phyloP scores from a whole-genome alignment of 2,797 vertebrate genomes.

The Labeo calbasu region DNA sequence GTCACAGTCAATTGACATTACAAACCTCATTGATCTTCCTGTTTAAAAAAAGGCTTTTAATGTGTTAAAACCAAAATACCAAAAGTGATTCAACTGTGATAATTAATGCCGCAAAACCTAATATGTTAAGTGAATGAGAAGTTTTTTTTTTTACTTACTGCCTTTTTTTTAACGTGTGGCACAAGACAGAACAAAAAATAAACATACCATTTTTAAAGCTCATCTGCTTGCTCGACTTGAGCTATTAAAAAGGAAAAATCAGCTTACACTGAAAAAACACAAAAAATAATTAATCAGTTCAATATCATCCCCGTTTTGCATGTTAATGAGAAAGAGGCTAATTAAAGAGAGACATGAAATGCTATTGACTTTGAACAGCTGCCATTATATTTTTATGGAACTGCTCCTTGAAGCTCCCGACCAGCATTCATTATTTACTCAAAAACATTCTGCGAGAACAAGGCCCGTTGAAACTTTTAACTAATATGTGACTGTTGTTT shows the following conservation, averaged over 20 bases:
- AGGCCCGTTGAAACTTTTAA: background rate
- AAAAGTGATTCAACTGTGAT: background rate
- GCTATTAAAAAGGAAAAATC: slow-evolving; percentile 61
- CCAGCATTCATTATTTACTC: slow-evolving; percentile 6
- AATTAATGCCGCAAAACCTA: slow-evolving; percentile 22
- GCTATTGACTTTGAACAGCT: slow-evolving; percentile 67
- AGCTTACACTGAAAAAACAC: slow-evolving; percentile 64
- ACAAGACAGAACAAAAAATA: slow-evolving; percentile 49
- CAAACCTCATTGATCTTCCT: background rate
- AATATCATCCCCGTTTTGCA: slow-evolving; percentile 63
- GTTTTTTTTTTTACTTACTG: background rate
- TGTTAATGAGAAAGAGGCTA: slow-evolving; percentile 66
- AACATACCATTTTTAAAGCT: slow-evolving; percentile 61
- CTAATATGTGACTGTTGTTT: background rate
- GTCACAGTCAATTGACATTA: background rate
- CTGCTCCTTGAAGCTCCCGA: slow-evolving; percentile 30
- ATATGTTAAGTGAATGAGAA: background rate
- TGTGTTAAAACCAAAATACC: no score
- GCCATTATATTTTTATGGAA: slow-evolving; percentile 57
- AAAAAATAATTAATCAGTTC: slow-evolving; percentile 69
- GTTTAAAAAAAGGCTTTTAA: background rate
- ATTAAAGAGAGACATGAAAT: slow-evolving; percentile 70
- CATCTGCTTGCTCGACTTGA: slow-evolving; percentile 65
- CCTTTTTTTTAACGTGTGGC: background rate
- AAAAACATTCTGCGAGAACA: background rate